These are phyloP conservation scores for Dolichotis patagonum DNA, from an alignment of 2,113 vertebrate species.

Conservation along the genomic window DNA sequence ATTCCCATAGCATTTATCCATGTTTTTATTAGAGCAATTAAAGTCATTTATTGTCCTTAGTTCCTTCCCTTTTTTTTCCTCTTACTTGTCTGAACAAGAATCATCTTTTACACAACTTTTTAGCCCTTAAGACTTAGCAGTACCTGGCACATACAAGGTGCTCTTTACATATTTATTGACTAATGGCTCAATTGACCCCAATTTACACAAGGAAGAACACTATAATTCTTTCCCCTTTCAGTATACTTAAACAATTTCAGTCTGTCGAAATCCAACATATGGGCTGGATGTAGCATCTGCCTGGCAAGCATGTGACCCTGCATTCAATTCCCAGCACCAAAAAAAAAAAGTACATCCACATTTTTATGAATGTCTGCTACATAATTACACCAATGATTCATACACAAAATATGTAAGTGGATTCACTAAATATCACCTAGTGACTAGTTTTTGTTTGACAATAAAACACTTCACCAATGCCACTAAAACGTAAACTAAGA, in stretches of 20 bases:
- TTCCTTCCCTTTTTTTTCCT: neutral
- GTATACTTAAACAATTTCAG: constrained; percentile 33
- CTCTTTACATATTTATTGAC: constrained; percentile 10
- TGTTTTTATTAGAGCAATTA: neutral
- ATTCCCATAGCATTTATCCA: neutral
- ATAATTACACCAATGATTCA: constrained; percentile 39
- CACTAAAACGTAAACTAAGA: neutral
- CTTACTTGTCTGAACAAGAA: constrained; percentile 40
- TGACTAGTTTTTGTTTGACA: constrained; percentile 40
- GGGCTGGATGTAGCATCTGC: no score
- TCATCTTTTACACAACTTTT: neutral
- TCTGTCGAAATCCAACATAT: neutral
- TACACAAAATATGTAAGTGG: neutral
- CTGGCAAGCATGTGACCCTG: no score
- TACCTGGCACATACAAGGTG: neutral
- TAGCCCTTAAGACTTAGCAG: neutral
- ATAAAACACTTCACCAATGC: constrained; percentile 30
- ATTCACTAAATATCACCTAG: constrained; percentile 31
- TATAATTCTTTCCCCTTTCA: constrained; percentile 14
- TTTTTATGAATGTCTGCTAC: constrained; percentile 39
- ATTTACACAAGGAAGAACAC: constrained; percentile 49
- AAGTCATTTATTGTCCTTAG: neutral
- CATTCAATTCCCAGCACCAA: no score
- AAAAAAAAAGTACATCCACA: neutral
- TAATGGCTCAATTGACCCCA: neutral